phyloP scores from a whole-genome alignment of 1,140 invertebrate genomes.

The Augochlora pura region DNA sequence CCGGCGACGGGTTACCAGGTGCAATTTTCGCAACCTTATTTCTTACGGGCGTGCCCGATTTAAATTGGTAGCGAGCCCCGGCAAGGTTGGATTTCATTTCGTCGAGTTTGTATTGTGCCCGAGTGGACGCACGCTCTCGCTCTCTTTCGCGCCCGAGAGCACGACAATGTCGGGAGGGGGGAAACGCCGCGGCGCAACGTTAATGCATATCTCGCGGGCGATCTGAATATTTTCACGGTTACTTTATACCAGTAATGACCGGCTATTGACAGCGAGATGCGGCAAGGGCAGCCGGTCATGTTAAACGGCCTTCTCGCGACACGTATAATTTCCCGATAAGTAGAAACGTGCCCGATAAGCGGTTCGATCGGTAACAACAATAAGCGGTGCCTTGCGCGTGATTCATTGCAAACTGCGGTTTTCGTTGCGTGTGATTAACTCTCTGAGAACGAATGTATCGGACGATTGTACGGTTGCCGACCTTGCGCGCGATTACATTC shows the following conservation, averaged over 20 bases:
- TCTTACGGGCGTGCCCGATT: not conserved
- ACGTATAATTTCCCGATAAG: conserved; percentile 37
- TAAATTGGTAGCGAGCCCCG: conserved; percentile 10
- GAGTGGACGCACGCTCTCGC: too few species aligned
- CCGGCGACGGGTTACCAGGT: conserved; percentile 22
- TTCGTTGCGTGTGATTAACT: too few species aligned
- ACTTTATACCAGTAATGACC: conserved; percentile 34
- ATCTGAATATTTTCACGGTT: conserved; percentile 43
- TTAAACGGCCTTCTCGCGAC: not conserved
- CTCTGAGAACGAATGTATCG: too few species aligned
- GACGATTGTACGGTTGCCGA: too few species aligned
- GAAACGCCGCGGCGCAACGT: conserved; percentile 18
- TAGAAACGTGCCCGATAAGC: conserved; percentile 6
- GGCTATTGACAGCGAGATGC: conserved; percentile 20
- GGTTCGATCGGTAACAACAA: not conserved
- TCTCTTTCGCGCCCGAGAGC: not conserved
- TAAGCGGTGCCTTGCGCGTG: too few species aligned
- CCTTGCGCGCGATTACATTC: too few species aligned
- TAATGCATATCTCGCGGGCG: conserved; percentile 20
- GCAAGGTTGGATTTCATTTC: conserved; percentile 27
- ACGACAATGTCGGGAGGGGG: not conserved
- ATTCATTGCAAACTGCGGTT: not conserved
- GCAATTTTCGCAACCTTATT: conserved; percentile 34
- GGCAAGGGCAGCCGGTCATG: conserved; percentile 13
- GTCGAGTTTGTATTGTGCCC: not conserved